Evolutionary conservation across 2,888 invertebrate genomes (phyloP).

Genomic region (Hipparchia semele): DNA sequence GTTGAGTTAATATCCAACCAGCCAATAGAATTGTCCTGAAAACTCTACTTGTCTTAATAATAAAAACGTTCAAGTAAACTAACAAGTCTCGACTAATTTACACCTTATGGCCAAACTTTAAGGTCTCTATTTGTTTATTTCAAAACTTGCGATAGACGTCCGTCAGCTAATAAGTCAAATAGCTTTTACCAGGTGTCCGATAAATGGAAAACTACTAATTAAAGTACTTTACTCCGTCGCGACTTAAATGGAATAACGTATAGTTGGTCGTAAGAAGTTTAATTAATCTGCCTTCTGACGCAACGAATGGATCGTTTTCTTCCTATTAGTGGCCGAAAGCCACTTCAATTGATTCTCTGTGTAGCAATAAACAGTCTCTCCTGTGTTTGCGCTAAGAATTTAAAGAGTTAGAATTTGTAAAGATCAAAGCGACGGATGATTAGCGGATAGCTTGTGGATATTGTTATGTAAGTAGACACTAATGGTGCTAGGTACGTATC

Average conservation of each 20-base stretch:
- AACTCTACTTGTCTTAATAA: slow-evolving; percentile 61
- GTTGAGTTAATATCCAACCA: slow-evolving; percentile 66
- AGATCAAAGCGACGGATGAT: slow-evolving; percentile 68
- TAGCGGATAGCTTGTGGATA: slow-evolving; percentile 71
- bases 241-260: slow-evolving; percentile 68
- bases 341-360: slow-evolving; percentile 73
- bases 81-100: slow-evolving; percentile 48
- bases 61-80: slow-evolving; percentile 52
- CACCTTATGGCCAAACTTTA: slow-evolving; percentile 52
- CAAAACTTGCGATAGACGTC: slow-evolving; percentile 49
- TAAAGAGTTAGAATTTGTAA: slow-evolving; percentile 71
- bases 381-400: slow-evolving; percentile 73
- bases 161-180: slow-evolving; percentile 66
- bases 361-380: slow-evolving; percentile 65
- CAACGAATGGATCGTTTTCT: slow-evolving; percentile 69
- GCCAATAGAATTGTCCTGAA: slow-evolving; percentile 69
- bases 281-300: slow-evolving; percentile 75
- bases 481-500: slow-evolving; percentile 58
- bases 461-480: slow-evolving; percentile 67
- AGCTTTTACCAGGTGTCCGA: slow-evolving; percentile 74
- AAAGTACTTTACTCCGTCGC: slow-evolving; percentile 66
- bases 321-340: slow-evolving; percentile 69
- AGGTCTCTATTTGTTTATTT: slow-evolving; percentile 54
- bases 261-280: slow-evolving; percentile 69
- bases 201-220: slow-evolving; percentile 80